phyloP scores from a whole-genome alignment of 2,113 vertebrate genomes.

The Lepisosteus oculatus region DNA sequence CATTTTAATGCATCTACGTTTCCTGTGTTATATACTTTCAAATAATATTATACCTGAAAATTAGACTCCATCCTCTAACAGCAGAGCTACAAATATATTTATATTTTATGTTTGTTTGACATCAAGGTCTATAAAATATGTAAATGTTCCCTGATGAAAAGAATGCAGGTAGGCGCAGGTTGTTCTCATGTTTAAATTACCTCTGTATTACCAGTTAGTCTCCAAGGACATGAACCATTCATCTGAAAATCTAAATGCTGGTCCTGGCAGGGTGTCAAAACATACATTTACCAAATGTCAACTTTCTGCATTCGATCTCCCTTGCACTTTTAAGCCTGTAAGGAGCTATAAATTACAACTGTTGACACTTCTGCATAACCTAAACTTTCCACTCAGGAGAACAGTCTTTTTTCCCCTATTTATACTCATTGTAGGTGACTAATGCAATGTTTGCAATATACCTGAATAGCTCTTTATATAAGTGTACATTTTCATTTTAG shows the following conservation, averaged over 20 bases:
- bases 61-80: no score
- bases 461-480: constrained; percentile 32
- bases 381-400: constrained; percentile 65
- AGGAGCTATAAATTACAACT: constrained; percentile 65
- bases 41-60: no score
- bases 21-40: no score
- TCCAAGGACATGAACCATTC: constrained; percentile 10
- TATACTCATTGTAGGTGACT: constrained; percentile 54
- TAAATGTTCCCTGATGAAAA: no score
- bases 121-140: no score
- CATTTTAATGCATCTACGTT: no score
- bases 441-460: constrained; percentile 58
- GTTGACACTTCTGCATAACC: constrained; percentile 53
- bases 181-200: neutral
- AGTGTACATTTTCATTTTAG: neutral
- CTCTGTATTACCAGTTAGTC: constrained; percentile 10
- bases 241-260: constrained; percentile 24
- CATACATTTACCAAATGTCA: constrained; percentile 47
- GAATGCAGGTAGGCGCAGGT: no score
- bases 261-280: constrained; percentile 60
- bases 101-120: no score
- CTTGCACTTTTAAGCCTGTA: constrained; percentile 45
- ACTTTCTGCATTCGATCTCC: constrained; percentile 49
- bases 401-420: constrained; percentile 57
- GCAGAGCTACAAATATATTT: no score